Conservation (phyloP, 2,888 invertebrate genomes). For the Nowickia ferox region DNA sequence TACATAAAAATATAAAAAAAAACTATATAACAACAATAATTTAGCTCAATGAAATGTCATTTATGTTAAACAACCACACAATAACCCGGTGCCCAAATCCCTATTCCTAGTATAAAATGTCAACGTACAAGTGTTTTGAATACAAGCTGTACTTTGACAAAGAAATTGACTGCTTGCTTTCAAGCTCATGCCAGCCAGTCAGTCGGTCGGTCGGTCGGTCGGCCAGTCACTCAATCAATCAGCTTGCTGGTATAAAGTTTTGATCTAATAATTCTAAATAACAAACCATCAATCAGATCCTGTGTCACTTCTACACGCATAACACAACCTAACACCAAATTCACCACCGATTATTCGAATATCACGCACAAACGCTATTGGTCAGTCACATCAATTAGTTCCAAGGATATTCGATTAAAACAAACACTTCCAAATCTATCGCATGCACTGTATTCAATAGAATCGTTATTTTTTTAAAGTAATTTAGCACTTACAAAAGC, state of each 20-base stretch:
- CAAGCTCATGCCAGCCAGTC: constrained; percentile 43
- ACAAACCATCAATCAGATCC: neutral
- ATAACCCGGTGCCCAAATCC: constrained; percentile 50
- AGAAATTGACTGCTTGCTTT: constrained; percentile 46
- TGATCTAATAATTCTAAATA: constrained; percentile 47
- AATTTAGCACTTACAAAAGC: constrained; percentile 53
- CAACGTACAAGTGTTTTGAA: constrained; percentile 12
- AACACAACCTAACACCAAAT: constrained; percentile 55
- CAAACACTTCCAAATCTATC: constrained; percentile 66
- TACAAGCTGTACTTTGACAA: constrained; percentile 39
- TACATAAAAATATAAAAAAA: neutral
- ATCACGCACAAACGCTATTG: constrained; percentile 31
- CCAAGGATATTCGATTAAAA: constrained; percentile 43
- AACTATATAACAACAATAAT: neutral
- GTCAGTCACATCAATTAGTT: constrained; percentile 4
- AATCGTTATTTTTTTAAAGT: constrained; percentile 5
- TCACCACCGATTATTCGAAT: constrained; percentile 40
- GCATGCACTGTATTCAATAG: constrained; percentile 62
- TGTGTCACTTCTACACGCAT: constrained; percentile 55
- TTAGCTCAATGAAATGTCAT: constrained; percentile 35
- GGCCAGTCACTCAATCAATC: neutral
- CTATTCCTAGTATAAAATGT: constrained; percentile 38
- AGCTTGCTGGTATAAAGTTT: constrained; percentile 39
- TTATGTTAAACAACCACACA: constrained; percentile 44
- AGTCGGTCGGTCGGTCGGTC: neutral